phyloP scores from a whole-genome alignment of 2,113 vertebrate genomes.

The Bombycilla garrulus region DNA sequence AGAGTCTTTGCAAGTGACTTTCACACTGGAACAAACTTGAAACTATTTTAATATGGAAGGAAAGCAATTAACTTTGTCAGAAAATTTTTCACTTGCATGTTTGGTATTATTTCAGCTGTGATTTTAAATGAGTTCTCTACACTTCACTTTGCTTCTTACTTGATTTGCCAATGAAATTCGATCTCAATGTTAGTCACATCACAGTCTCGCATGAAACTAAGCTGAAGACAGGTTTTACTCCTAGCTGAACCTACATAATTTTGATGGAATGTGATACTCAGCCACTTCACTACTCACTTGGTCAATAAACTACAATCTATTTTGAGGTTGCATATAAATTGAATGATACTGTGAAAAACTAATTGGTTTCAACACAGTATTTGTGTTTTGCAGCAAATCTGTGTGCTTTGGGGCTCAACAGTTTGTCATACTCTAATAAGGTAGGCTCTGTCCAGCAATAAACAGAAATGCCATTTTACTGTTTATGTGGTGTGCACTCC shows the following conservation, averaged over 20 bases:
- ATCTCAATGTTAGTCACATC: background rate
- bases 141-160: background rate
- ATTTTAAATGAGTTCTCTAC: slow-evolving; percentile 10
- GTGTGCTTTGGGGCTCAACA: background rate
- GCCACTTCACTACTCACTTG: background rate
- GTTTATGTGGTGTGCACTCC: background rate
- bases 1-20: slow-evolving; percentile 10
- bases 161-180: slow-evolving; percentile 23
- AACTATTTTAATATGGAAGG: slow-evolving; percentile 12
- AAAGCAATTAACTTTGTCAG: slow-evolving; percentile 40
- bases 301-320: slow-evolving; percentile 23
- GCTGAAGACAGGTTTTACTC: background rate
- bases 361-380: background rate
- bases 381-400: background rate
- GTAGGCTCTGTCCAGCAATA: background rate
- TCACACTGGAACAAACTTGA: background rate
- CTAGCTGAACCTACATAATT: background rate
- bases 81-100: slow-evolving; percentile 19
- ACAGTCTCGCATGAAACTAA: background rate
- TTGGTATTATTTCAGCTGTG: slow-evolving; percentile 39
- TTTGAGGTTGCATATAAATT: background rate
- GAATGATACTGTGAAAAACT: background rate
- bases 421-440: background rate
- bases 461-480: background rate
- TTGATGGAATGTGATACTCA: background rate